Evolutionary conservation across 2,797 vertebrate genomes (phyloP), one percentile per base, ranked within the genome.

Genomic region (Oreochromis mossambicus): DNA sequence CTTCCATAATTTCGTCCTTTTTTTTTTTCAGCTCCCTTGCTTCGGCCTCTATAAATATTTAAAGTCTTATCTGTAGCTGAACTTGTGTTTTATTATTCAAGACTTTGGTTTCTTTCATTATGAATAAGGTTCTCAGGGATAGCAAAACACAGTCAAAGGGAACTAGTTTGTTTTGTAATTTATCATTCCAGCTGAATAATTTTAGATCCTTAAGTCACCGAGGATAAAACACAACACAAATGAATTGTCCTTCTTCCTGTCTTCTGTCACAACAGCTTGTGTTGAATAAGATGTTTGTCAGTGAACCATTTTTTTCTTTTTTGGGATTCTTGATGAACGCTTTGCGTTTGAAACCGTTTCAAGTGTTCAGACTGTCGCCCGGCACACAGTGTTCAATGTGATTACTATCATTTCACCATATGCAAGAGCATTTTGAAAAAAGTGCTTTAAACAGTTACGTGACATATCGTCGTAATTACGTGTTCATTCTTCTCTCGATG

Each of bases 61-160:
- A 88, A 94, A 88, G 56, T 83, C 89, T 88, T 89, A 83, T 96
- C 92, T 92, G 94, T 94, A 92, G 94, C 94, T 90, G 90, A 91
- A 91, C 91, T 93, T 90, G 92, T 92, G 84, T 94, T 95, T 94
- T 91, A 94, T 95, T 93, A 93, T 95, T 95, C 92, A 94, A 86
- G 86, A 92, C 88, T 89, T 95, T 91, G 86, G 85, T 93, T 93
- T 90, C 88, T 91, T 90, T 96, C 77, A 88, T 94, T 92, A 91
- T 93, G 85, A 95, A 95, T 94, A 95, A 89, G 90, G 94, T 95
- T 96, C 96, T 97, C 96, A 96, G 96, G 97, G 96, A 97, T 93
- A 91, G 94, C 90, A 92, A 94, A 94, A 93, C 92, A 91, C 93
- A 93, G 95, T 95, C 94, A 94, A 95, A 95, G 92, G 95, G 95